Evolutionary conservation across 2,888 invertebrate species (phyloP), one percentile per base, ranked within the genome.

Genomic region (Agrochola lota): DNA sequence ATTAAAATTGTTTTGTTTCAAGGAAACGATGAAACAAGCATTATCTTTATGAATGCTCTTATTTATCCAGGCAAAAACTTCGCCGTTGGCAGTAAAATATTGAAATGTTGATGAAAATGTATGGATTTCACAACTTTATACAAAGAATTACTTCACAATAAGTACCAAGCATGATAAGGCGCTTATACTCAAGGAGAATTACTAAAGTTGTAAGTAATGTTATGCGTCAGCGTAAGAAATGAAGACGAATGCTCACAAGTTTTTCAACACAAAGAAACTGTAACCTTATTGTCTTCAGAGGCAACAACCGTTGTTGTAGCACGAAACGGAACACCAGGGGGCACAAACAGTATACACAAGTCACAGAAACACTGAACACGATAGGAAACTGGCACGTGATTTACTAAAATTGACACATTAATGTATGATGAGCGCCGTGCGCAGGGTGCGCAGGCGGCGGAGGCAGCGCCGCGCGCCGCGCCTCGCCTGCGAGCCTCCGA

Each of bases 381-480:
- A 89, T 85, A 87, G 67, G 87, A 79, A 90, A 90, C 85, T 88
- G 86, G 91, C 93, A 92, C 93, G 93, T 91, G 93, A 94, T 93
- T 91, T 89, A 93, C 90, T 87, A 92, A 94, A 94, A 94, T 93
- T 93, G 93, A 93, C 95, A 94, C 95, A 94, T 89, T 85, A 88
- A 84, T 85, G 85, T 88, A 86, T 88, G 84, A 83, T 89, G 90
- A 90, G 89, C 88, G 86, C 85, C 91, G 91, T 94, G 95, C 95
- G 95, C 86, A 91, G 92, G 92, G 92, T 95, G 96, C 95, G 95
- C 95, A 94, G 93, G 95, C 95, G 95, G 92, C 94, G 94, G 89
- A 95, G 95, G 95, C 91, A 94, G 92, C 93, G 92, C 93, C 93
- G 94, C 92, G 91, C 92, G 91, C 92, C 94, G 92, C 92, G 92